These are phyloP conservation scores for Eueremaeus valkanovi DNA, from an alignment of 2,888 invertebrate genomes.

Conservation along the genomic window DNA sequence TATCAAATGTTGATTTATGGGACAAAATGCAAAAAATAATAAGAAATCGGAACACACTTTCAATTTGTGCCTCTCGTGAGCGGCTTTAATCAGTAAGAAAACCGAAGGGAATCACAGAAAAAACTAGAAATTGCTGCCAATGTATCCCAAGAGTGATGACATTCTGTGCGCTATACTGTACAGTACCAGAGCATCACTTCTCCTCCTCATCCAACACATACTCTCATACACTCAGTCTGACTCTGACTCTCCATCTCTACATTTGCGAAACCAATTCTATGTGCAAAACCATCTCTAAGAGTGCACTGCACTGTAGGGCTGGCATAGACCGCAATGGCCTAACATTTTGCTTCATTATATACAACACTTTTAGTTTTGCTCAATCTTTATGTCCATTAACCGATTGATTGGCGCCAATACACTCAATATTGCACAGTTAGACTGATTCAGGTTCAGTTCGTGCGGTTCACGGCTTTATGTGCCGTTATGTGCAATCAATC, in stretches of 20 bases:
- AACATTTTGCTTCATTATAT: slow-evolving; percentile 31
- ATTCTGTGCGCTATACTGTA: not conserved
- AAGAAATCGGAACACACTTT: slow-evolving; percentile 29
- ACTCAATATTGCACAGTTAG: not conserved
- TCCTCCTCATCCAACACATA: not conserved
- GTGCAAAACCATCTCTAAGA: not conserved
- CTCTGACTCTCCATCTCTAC: not conserved
- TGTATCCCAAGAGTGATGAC: slow-evolving; percentile 33
- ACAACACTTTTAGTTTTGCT: not conserved
- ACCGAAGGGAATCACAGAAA: slow-evolving; percentile 9
- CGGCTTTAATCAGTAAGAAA: slow-evolving; percentile 19
- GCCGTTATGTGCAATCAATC: slow-evolving; percentile 26
- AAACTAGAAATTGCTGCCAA: slow-evolving; percentile 3
- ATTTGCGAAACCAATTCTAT: not conserved
- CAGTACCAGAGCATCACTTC: not conserved
- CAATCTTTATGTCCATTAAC: slow-evolving; percentile 18
- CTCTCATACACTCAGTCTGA: too few relatives aligned
- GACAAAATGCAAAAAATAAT: not conserved
- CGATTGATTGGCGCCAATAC: slow-evolving; percentile 33
- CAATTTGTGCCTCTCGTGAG: slow-evolving; percentile 22
- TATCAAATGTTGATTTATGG: slow-evolving; percentile 18
- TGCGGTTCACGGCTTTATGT: slow-evolving; percentile 18
- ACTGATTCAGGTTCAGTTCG: slow-evolving; percentile 8
- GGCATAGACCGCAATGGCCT: slow-evolving; percentile 15
- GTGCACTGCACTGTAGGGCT: too few relatives aligned